Percentiles rank a stretch among this genome's conserved stretches.
These are phyloP conservation scores for Cacoxenus indagator DNA, from an alignment of 2,888 invertebrate species.

Conservation along the genomic window DNA sequence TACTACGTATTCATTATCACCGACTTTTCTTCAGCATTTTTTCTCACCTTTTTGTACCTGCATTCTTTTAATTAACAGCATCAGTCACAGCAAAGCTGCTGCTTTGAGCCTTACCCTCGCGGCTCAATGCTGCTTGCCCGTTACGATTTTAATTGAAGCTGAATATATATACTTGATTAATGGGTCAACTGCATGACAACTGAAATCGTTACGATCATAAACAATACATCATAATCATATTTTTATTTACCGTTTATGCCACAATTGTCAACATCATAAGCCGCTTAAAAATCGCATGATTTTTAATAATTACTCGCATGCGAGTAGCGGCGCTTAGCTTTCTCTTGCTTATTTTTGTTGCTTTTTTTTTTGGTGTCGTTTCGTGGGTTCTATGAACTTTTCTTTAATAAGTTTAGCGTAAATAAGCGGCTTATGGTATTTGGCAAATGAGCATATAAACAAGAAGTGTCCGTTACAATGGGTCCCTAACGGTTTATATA, in stretches of 20 bases:
- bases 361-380: not conserved
- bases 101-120: not conserved
- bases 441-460: too few relatives aligned
- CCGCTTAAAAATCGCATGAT: conserved; percentile 17
- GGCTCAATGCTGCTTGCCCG: not conserved
- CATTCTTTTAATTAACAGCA: not conserved
- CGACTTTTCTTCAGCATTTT: too few relatives aligned
- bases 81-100: not conserved
- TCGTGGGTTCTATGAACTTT: too few relatives aligned
- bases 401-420: too few relatives aligned
- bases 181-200: too few relatives aligned
- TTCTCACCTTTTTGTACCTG: not conserved
- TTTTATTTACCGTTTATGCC: not conserved
- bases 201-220: not conserved
- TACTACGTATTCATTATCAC: too few relatives aligned
- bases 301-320: conserved; percentile 12
- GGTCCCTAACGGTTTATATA: too few relatives aligned
- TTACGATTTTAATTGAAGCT: conserved; percentile 7
- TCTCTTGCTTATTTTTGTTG: not conserved
- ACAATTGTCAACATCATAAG: not conserved
- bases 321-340: not conserved
- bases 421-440: too few relatives aligned
- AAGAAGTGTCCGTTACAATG: too few relatives aligned
- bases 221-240: not conserved
- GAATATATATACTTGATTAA: too few relatives aligned